These are phyloP conservation scores for Acronicta psi DNA, from an alignment of 2,888 invertebrate species.

Conservation along the genomic window DNA sequence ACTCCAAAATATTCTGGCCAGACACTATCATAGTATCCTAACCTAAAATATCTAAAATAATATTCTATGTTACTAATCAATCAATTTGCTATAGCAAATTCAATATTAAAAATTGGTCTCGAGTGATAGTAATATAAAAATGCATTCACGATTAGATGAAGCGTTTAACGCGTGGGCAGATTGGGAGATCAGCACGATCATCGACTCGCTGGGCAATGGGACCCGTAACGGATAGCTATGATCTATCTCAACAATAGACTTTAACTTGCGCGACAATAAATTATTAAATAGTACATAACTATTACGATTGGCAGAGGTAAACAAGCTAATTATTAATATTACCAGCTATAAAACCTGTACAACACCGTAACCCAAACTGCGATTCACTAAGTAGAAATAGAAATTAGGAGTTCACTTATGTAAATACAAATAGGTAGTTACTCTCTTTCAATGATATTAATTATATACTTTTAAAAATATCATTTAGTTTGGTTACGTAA, in stretches of 20 bases:
- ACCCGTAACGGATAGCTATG: conserved; percentile 86
- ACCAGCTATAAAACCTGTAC: conserved; percentile 89
- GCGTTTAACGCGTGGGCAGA: conserved; percentile 67
- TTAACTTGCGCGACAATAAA: conserved; percentile 87
- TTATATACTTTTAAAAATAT: conserved; percentile 86
- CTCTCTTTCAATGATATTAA: conserved; percentile 86
- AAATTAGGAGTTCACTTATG: conserved; percentile 85
- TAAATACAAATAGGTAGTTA: conserved; percentile 88
- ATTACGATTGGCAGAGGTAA: conserved; percentile 89
- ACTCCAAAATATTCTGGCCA: conserved; percentile 89
- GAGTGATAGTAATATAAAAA: conserved; percentile 84
- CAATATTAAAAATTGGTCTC: conserved; percentile 87
- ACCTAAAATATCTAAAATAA: conserved; percentile 89
- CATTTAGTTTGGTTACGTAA: conserved; percentile 90
- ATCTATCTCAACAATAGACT: conserved; percentile 87
- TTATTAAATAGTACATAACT: conserved; percentile 87
- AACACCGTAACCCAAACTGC: conserved; percentile 87
- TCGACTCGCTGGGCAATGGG: conserved; percentile 59
- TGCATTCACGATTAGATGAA: conserved; percentile 83
- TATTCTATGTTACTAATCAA: conserved; percentile 86
- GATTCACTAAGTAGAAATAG: conserved; percentile 80
- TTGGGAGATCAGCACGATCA: conserved; percentile 56
- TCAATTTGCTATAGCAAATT: conserved; percentile 86
- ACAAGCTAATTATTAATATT: conserved; percentile 88
- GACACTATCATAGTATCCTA: conserved; percentile 89